Percentiles rank a stretch among this genome's conserved stretches.
These are phyloP conservation scores for Myiopsitta monachus DNA, from an alignment of 2,113 vertebrate genomes.

Conservation along the genomic window DNA sequence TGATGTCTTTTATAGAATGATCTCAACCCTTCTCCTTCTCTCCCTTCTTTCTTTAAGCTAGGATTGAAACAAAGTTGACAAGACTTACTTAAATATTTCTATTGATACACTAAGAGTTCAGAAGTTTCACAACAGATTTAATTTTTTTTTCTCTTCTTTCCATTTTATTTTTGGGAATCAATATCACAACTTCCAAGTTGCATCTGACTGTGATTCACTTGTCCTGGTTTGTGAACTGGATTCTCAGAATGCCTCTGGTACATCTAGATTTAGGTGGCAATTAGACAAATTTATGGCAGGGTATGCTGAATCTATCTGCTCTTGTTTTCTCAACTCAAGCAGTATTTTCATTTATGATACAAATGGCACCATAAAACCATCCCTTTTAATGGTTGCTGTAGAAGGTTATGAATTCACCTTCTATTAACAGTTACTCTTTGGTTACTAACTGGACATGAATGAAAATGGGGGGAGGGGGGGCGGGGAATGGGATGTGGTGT, in stretches of 20 bases:
- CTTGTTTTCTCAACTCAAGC: background rate
- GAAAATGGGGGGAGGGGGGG: rapidly evolving
- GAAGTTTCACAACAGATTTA: background rate
- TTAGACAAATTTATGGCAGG: background rate
- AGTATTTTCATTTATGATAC: background rate
- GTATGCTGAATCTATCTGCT: background rate
- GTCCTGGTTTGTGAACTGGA: background rate
- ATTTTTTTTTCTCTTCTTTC: background rate
- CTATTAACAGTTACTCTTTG: background rate
- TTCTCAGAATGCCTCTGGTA: rapidly evolving
- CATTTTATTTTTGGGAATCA: background rate
- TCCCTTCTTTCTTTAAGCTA: background rate
- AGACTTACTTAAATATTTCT: background rate
- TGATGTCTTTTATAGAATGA: background rate
- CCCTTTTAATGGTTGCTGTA: background rate
- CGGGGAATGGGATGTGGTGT: no score
- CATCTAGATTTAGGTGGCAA: background rate
- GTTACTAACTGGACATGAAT: background rate
- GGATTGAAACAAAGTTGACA: background rate
- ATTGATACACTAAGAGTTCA: background rate
- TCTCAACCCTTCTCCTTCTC: background rate
- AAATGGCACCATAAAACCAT: background rate
- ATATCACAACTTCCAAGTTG: background rate
- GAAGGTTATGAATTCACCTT: background rate
- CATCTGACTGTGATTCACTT: background rate